Evolutionary conservation across 2,888 invertebrate species (phyloP), one percentile per base, ranked within the genome.

Genomic region (Scaptomyza tumidula): DNA sequence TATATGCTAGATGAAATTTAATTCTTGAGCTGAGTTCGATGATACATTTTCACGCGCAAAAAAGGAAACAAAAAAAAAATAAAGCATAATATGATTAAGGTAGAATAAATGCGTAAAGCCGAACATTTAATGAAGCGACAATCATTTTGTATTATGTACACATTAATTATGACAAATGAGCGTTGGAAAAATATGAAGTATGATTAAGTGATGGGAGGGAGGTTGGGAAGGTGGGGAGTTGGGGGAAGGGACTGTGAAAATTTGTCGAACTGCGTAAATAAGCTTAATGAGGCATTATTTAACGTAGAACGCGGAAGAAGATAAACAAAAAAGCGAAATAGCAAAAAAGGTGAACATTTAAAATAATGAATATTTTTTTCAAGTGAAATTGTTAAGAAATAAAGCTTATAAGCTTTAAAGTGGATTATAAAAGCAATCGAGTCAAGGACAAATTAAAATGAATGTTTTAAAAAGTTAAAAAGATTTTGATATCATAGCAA

Each of bases 251-350:
- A 54, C 45, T 13, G 24, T 44, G 57, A 5, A 60, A 66, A 60
- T 68, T 70, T 75, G 61, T 56, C 54, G 65, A 78, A 55, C 55
- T 57, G 57, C 48, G 67, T 57, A 75, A 84, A 78, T 75, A 76
- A 57, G 76, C 60, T 64, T 82, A 81, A 79, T 81, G 83, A 82
- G 68, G 68, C 74, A 71, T 82, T 62, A 67, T 66, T 74, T 37
- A 68, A 50, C 46, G 59, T 50, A 53, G 46, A 57, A 53, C n/a
- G 58, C 49, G 16, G 33, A 33, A 19, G 19, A 55, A 35, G 50
- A 43, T 60, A 66, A 71, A 67, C 29, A 56, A 52, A 41, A 11
- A 14, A 0, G 45, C 37, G 53, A 39, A 61, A 62, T 50, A 24
- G 24, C 24, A 5, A 24, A 37, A 35, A 35, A 45, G 24, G 16